Evolutionary conservation across 2,797 vertebrate genomes (phyloP).

Genomic region (Anniella stebbinsi): DNA sequence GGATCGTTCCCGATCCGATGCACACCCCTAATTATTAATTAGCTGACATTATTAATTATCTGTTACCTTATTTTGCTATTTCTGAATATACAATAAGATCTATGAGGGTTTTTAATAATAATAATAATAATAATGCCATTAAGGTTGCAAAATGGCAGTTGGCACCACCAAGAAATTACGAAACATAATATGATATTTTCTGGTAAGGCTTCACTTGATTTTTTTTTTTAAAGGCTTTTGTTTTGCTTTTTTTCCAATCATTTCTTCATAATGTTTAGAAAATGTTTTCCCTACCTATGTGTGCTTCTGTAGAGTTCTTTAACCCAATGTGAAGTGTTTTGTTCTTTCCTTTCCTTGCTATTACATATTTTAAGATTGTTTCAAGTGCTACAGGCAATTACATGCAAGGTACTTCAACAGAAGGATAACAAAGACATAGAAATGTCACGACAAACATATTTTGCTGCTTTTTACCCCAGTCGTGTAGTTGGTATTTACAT

Average conservation of each 20-base stretch:
- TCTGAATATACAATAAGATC: not conserved
- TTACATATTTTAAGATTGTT: conserved; percentile 22
- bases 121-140: not conserved
- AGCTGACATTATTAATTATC: not conserved
- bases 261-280: conserved; percentile 28
- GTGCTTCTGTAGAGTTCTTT: not conserved
- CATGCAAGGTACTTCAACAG: conserved; percentile 15
- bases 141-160: not conserved
- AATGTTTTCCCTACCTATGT: conserved; percentile 1
- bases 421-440: conserved; percentile 12
- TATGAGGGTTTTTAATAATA: not conserved
- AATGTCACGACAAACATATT: conserved; percentile 24
- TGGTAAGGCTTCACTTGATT: too few relatives aligned
- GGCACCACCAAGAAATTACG: not conserved
- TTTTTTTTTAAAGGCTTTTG: too few relatives aligned
- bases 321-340: conserved; percentile 17
- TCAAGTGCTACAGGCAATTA: conserved; percentile 19
- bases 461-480: not conserved
- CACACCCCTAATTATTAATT: too few relatives aligned
- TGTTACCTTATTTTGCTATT: not conserved
- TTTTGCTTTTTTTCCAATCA: not conserved
- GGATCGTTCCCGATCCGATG: too few relatives aligned
- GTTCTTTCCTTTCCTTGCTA: not conserved
- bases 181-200: not conserved
- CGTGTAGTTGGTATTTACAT: rapidly evolving